These are phyloP conservation scores for Scophthalmus maximus DNA, from an alignment of 2,113 vertebrate genomes.

Conservation along the genomic window DNA sequence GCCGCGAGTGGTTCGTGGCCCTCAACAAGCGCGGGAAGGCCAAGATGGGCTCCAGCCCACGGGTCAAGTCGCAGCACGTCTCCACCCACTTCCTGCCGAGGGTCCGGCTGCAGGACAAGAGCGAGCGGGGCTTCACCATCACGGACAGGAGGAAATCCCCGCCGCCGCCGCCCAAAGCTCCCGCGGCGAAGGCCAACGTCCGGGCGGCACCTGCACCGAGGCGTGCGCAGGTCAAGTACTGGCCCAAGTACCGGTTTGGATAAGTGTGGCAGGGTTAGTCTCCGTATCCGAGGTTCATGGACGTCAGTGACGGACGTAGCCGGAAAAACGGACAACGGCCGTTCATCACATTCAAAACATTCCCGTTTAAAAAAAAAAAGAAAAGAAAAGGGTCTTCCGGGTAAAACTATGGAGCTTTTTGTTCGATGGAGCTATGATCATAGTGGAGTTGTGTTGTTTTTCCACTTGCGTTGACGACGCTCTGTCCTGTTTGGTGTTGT, in stretches of 20 bases:
- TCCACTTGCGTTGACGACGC: not conserved
- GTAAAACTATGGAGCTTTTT: too few species aligned
- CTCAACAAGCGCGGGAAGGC: slow-evolving; percentile 97
- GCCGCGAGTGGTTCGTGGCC: slow-evolving; percentile 94
- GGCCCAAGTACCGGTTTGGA: slow-evolving; percentile 96
- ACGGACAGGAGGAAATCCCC: slow-evolving; percentile 83
- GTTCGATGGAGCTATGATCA: too few species aligned
- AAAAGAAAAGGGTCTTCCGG: too few species aligned
- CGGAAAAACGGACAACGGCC: not conserved
- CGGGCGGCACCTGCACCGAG: slow-evolving; percentile 62
- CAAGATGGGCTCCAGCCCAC: slow-evolving; percentile 93
- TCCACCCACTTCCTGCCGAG: slow-evolving; percentile 96
- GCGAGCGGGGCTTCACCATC: slow-evolving; percentile 88
- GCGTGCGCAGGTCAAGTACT: slow-evolving; percentile 85
- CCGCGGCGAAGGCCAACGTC: slow-evolving; percentile 57
- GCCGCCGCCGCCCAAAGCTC: slow-evolving; percentile 61
- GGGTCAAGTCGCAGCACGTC: slow-evolving; percentile 93
- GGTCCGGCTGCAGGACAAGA: slow-evolving; percentile 79
- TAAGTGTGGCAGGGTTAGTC: slow-evolving; percentile 63
- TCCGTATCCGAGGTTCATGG: not conserved
- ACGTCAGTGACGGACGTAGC: not conserved
- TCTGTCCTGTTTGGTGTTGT: slow-evolving; percentile 5
- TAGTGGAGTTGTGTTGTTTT: too few species aligned
- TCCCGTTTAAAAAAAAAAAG: too few species aligned
- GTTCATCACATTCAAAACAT: slow-evolving; percentile 20